Evolutionary conservation across 1,140 invertebrate genomes (phyloP).

Genomic region (Pararge aegeria): DNA sequence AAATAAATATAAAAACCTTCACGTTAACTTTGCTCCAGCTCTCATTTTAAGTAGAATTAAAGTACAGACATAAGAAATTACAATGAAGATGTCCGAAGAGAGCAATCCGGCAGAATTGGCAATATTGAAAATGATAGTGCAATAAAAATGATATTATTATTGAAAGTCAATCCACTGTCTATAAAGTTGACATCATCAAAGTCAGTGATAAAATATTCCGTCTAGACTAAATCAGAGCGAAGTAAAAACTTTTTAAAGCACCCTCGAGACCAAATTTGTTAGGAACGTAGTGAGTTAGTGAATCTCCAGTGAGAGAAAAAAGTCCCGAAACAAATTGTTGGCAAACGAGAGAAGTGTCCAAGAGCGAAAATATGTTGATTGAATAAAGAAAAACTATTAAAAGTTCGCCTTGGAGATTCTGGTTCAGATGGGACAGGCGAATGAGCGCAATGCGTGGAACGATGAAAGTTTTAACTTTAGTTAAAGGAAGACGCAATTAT

Average conservation of each 20-base stretch:
- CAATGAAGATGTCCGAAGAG: conserved; percentile 8
- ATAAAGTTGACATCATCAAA: conserved; percentile 25
- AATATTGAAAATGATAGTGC: conserved; percentile 15
- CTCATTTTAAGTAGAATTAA: neutral
- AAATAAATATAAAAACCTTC: too few relatives aligned
- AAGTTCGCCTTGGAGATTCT: conserved; percentile 67
- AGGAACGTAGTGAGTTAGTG: conserved; percentile 52
- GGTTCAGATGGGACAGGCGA: conserved; percentile 55
- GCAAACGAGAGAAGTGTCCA: conserved; percentile 74
- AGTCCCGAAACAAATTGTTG: conserved; percentile 74
- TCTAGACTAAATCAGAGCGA: conserved; percentile 60
- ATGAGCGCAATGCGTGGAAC: conserved; percentile 57
- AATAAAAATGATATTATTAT: conserved; percentile 23
- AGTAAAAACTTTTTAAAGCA: conserved; percentile 57
- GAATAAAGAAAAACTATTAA: conserved; percentile 79
- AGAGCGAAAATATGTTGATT: conserved; percentile 78
- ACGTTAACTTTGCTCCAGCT: too few relatives aligned
- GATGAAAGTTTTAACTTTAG: conserved; percentile 39
- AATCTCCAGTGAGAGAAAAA: conserved; percentile 55
- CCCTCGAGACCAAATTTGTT: conserved; percentile 69
- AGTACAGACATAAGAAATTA: conserved; percentile 5
- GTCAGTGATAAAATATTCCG: conserved; percentile 55
- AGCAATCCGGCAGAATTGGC: conserved; percentile 11
- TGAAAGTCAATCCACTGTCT: conserved; percentile 19
- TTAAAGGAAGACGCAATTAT: conserved; percentile 36